Conservation (phyloP, 2,888 invertebrate genomes). For the Meliscaeva auricollis region DNA sequence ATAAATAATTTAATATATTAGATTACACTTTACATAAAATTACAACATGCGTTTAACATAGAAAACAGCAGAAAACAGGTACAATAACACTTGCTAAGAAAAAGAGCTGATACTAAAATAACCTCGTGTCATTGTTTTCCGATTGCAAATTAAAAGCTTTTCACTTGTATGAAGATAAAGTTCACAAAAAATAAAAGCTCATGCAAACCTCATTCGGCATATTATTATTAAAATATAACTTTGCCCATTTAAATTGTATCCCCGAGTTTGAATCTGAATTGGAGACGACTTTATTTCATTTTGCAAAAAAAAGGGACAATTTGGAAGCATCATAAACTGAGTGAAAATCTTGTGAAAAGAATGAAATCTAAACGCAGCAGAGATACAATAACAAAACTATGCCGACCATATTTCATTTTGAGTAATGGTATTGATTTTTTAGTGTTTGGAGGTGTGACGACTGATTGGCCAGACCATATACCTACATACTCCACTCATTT, state of each 20-base stretch:
- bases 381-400: background rate
- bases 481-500: constrained; percentile 11
- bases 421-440: constrained; percentile 30
- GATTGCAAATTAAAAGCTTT: constrained; percentile 68
- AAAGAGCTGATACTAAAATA: constrained; percentile 70
- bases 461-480: constrained; percentile 6
- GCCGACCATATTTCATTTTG: background rate
- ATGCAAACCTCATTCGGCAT: constrained; percentile 44
- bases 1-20: constrained; percentile 11
- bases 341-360: background rate
- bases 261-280: background rate
- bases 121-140: constrained; percentile 73
- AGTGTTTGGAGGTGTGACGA: constrained; percentile 31
- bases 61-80: constrained; percentile 18
- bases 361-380: background rate
- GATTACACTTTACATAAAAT: constrained; percentile 46
- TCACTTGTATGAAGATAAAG: constrained; percentile 55
- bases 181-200: constrained; percentile 55
- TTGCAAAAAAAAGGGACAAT: background rate
- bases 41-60: constrained; percentile 56
- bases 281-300: background rate
- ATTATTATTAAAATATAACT: constrained; percentile 27
- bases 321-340: background rate
- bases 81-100: constrained; percentile 62
- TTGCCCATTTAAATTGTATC: constrained; percentile 1